Base-by-base conservation (phyloP, 2,113 vertebrate species). In the Paramisgurnus dabryanus region DNA sequence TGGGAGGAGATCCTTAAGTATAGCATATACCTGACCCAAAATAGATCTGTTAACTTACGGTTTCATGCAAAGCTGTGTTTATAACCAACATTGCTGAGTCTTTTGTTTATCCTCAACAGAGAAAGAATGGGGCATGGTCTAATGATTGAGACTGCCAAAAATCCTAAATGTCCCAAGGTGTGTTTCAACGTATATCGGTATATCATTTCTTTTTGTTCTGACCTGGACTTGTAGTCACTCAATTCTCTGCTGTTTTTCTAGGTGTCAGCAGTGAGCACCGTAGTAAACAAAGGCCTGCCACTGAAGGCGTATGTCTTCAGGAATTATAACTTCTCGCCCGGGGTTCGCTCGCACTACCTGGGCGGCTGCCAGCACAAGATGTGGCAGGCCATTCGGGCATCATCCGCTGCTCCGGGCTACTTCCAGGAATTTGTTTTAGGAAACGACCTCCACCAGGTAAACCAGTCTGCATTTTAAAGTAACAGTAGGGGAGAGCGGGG, bases 1-100 rank as follows among this genome's bases (percentile, higher is more conserved):
- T 99, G 97, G 97, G 97, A 99, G 88, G 95, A 93, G 85, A 95
- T 99, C 88, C 95, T 99, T 78, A 96, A 96, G 97, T 98, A 89
- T 94, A 96, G 67, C 6, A 53, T 17, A 34, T 34, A 34, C 27
- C 3, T 34, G 27, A 34, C 27, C 27, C 27, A 34, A 34, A 34
- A 34, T 34, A 34, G 27, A 34, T 34, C 27, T 34, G 27, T 34
- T 34, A 34, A 34, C 1, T 34, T 34, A 34, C 27, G 27, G 27
- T 34, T 34, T 34, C 27, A 34, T 34, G 27, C 27, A 34, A 34
- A 34, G 27, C 27, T 34, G 27, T 34, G 27, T 34, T 34, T 34
- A 34, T 34, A 34, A 34, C 27, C 1, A 34, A 34, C 27, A 27
- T 12, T 13, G 4, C 22, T 22, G 22, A 22, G 22, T n/a, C 8